phyloP scores from a whole-genome alignment of 2,113 vertebrate genomes.

The Rhinolophus sinicus region DNA sequence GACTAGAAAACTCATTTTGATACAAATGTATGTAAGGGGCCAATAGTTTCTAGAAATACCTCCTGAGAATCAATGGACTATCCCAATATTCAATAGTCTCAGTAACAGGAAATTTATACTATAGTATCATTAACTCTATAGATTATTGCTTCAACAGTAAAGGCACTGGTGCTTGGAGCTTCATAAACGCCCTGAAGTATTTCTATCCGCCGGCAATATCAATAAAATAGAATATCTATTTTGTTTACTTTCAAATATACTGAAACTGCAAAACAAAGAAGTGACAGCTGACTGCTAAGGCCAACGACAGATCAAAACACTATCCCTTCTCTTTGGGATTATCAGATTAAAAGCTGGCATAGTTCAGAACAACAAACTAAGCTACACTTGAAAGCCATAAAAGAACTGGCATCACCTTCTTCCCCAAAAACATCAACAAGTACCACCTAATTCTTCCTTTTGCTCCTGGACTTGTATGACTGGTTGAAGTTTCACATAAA shows the following conservation, averaged over 20 bases:
- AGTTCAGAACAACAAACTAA: conserved; percentile 9
- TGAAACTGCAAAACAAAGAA: conserved; percentile 35
- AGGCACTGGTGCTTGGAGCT: neutral
- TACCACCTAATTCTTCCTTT: neutral
- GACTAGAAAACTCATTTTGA: conserved; percentile 31
- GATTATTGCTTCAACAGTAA: conserved; percentile 26
- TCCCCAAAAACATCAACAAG: neutral
- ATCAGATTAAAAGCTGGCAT: neutral
- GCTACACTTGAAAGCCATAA: neutral
- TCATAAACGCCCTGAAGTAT: neutral
- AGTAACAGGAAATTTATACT: neutral
- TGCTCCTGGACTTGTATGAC: neutral
- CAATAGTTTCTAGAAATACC: neutral
- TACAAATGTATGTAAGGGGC: neutral
- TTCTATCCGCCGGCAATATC: neutral
- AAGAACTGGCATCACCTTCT: neutral
- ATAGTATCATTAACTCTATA: neutral
- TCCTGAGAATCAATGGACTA: neutral
- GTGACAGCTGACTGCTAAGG: neutral
- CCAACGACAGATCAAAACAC: conserved; percentile 37
- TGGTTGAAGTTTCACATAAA: neutral
- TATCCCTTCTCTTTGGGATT: neutral
- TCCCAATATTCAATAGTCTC: neutral
- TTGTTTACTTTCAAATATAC: conserved; percentile 19
- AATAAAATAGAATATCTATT: neutral